phyloP scores from a whole-genome alignment of 2,113 vertebrate species.

The Microcebus griseorufus region DNA sequence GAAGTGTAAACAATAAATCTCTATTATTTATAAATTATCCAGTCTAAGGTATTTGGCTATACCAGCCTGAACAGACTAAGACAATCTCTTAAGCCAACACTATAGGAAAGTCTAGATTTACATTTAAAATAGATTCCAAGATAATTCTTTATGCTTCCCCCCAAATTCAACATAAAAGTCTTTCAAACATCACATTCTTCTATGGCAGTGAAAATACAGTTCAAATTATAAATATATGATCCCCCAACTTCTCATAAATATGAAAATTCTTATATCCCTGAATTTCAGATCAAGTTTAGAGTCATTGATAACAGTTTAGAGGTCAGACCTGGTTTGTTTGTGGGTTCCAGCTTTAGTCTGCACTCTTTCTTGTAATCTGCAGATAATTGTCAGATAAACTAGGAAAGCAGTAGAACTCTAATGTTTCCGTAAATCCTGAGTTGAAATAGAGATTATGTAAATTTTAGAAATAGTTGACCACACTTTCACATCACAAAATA shows the following conservation, averaged over 20 bases:
- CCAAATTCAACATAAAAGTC: constrained; percentile 6
- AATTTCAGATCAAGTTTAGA: constrained; percentile 25
- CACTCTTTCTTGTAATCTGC: not conserved
- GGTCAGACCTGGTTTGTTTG: not conserved
- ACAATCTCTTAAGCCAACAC: not conserved
- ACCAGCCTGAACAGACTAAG: not conserved
- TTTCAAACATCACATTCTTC: constrained; percentile 10
- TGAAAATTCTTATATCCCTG: not conserved
- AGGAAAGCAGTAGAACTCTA: not conserved
- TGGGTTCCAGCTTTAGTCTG: not conserved
- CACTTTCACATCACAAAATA: not conserved
- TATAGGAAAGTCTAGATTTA: not conserved
- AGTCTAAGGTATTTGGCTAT: not conserved
- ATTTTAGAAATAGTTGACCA: not conserved
- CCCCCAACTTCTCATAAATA: not conserved
- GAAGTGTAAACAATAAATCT: not conserved
- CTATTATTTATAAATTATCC: not conserved
- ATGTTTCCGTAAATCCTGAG: not conserved
- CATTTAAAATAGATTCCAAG: not conserved
- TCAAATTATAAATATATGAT: not conserved
- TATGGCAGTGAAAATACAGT: not conserved
- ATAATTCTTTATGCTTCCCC: not conserved
- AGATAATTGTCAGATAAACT: not conserved
- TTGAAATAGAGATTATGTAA: not conserved
- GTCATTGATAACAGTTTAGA: not conserved